Base-by-base conservation (phyloP, 2,888 invertebrate genomes). In the Drosophila aldrichi region DNA sequence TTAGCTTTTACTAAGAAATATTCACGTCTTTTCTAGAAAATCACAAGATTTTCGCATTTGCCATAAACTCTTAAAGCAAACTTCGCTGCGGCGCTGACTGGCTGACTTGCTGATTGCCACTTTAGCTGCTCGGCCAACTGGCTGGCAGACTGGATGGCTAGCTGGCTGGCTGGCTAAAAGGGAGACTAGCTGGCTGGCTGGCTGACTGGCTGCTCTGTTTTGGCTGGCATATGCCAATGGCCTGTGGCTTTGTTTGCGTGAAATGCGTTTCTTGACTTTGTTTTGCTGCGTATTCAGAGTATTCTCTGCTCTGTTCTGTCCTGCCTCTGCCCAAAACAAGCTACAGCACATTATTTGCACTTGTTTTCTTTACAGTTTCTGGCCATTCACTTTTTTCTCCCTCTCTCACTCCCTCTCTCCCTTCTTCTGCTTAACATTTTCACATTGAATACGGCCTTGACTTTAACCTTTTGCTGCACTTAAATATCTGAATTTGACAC, bases 241-340 rank as follows among this genome's bases (percentile, higher is more conserved):
- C 85, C 89, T 76, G 73, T 66, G 89, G 87, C 89, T 77, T 87
- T 90, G 78, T 86, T 90, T 76, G 81, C 69, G 57, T 67, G 70
- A 72, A 66, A 75, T 79, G 70, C 82, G 74, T 74, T 77, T 75
- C 76, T 81, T 71, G 75, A 70, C 74, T 72, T 79, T 69, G 44
- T 70, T 74, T 59, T 63, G 40, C 70, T 73, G 58, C 81, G 49
- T 57, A 57, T 25, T 44, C 38, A 16, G 34, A 32, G 9, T n/a
- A n/a, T n/a, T n/a, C n/a, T n/a, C n/a, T n/a, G n/a, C 25, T 38
- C 14, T 2, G 4, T 34, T 16, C n/a, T 22, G n/a, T 38, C 46
- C n/a, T 22, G 14, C 34, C 41, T 22, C 10, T n/a, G 12, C n/a
- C 48, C 54, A 10, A 29, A 48, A 46, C 5, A 16, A 22, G 36